Evolutionary conservation across 2,113 vertebrate genomes (phyloP).

Genomic region (Vulpes vulpes): DNA sequence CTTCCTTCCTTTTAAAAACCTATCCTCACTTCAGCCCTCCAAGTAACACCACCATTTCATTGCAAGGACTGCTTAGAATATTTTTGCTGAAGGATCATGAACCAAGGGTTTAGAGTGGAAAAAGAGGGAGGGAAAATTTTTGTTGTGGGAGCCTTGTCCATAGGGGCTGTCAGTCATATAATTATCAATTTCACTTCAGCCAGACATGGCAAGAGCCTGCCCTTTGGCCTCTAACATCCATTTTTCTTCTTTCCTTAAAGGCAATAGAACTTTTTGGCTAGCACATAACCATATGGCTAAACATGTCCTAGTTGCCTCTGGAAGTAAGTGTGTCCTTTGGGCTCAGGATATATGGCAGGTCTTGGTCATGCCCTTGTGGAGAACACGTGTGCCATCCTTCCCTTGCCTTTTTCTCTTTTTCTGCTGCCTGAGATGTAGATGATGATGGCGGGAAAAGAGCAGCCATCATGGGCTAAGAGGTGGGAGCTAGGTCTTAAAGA

Average conservation of each 20-base stretch:
- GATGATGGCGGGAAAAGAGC: background rate
- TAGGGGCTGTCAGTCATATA: background rate
- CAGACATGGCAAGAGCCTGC: background rate
- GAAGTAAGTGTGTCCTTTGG: background rate
- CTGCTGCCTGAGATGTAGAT: background rate
- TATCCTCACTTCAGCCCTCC: background rate
- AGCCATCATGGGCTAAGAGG: background rate
- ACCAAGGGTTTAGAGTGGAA: background rate
- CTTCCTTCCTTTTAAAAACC: background rate
- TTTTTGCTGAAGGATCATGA: background rate
- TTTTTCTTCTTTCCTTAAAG: conserved; percentile 1
- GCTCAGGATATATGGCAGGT: background rate
- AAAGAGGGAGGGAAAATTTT: background rate
- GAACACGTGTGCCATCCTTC: background rate
- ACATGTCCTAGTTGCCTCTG: background rate
- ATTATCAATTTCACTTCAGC: background rate
- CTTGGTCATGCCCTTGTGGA: background rate
- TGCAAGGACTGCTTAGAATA: background rate
- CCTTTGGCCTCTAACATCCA: background rate
- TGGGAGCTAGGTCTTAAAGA: background rate
- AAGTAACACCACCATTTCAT: background rate
- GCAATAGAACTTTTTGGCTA: background rate
- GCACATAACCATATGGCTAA: background rate
- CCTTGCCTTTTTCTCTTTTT: background rate
- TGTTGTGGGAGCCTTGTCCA: background rate